phyloP scores from a whole-genome alignment of 2,888 invertebrate genomes.

The Leptogaster cylindrica region DNA sequence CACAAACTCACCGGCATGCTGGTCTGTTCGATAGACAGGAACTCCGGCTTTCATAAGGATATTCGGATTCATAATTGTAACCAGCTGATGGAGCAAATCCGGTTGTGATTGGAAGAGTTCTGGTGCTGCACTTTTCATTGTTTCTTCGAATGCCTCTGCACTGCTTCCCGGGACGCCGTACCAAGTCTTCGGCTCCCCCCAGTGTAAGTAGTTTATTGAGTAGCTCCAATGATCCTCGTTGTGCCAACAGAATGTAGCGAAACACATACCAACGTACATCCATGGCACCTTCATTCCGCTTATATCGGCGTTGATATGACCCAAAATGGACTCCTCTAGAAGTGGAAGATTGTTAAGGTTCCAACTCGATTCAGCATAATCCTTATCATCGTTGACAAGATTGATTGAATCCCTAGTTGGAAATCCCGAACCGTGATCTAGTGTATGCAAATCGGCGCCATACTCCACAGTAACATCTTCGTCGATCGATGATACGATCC shows the following conservation, averaged over 20 bases:
- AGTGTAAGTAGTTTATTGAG: constrained; percentile 95
- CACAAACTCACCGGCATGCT: constrained; percentile 95
- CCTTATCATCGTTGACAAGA: constrained; percentile 77
- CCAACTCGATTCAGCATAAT: constrained; percentile 89
- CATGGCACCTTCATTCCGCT: constrained; percentile 98
- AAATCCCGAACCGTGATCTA: constrained; percentile 91
- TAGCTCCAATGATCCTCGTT: constrained; percentile 99
- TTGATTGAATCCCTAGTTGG: constrained; percentile 83
- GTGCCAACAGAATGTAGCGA: constrained; percentile 98
- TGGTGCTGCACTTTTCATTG: constrained; percentile 89
- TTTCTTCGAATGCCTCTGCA: constrained; percentile 88
- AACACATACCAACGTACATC: constrained; percentile 99
- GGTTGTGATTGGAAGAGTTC: constrained; percentile 92
- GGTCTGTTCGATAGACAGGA: constrained; percentile 79
- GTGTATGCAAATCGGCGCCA: constrained; percentile 93
- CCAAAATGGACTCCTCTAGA: constrained; percentile 85
- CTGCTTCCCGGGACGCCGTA: constrained; percentile 91
- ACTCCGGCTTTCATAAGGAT: constrained; percentile 80
- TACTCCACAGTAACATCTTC: constrained; percentile 96
- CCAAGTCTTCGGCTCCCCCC: constrained; percentile 91
- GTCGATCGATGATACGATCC: constrained; percentile 90
- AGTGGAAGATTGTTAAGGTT: constrained; percentile 95
- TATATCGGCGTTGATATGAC: constrained; percentile 93
- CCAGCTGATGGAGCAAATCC: constrained; percentile 92
- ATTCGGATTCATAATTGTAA: constrained; percentile 96